Percentiles rank a stretch among this genome's conserved stretches.
Evolutionary conservation across 2,888 invertebrate species (phyloP).

Genomic region (Drosophila sordidula): DNA sequence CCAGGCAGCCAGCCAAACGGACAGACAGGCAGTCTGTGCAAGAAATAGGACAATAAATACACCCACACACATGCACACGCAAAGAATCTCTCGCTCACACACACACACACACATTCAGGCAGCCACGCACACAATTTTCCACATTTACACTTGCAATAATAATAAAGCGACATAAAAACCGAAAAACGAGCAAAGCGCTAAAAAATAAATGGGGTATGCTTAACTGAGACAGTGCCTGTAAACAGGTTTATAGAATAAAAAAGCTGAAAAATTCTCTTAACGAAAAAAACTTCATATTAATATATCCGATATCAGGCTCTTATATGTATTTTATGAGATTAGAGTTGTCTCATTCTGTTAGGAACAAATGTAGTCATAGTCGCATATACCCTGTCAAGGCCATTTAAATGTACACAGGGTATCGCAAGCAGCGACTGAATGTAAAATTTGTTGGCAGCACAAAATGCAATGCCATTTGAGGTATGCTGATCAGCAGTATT

Average conservation of each 20-base stretch:
- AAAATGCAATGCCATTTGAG: slow-evolving; percentile 64
- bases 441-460: slow-evolving; percentile 47
- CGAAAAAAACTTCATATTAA: too few relatives aligned
- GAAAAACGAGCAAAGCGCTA: slow-evolving; percentile 16
- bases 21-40: slow-evolving; percentile 28
- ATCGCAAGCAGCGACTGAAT: slow-evolving; percentile 34
- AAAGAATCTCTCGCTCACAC: slow-evolving; percentile 17
- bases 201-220: slow-evolving; percentile 1
- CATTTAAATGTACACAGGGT: slow-evolving; percentile 5
- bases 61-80: slow-evolving; percentile 28
- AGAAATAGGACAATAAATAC: slow-evolving; percentile 65
- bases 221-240: slow-evolving; percentile 4
- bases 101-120: slow-evolving; percentile 9
- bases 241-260: too few relatives aligned
- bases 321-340: too few relatives aligned
- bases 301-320: too few relatives aligned
- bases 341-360: too few relatives aligned
- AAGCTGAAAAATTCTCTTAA: too few relatives aligned
- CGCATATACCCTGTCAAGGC: background rate
- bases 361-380: background rate
- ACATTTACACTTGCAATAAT: slow-evolving; percentile 77
- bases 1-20: slow-evolving; percentile 10
- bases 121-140: slow-evolving; percentile 64
- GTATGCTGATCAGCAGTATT: slow-evolving; percentile 73
- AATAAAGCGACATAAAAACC: slow-evolving; percentile 69